phyloP scores from a whole-genome alignment of 2,113 vertebrate species.

The Lasiurus cinereus region DNA sequence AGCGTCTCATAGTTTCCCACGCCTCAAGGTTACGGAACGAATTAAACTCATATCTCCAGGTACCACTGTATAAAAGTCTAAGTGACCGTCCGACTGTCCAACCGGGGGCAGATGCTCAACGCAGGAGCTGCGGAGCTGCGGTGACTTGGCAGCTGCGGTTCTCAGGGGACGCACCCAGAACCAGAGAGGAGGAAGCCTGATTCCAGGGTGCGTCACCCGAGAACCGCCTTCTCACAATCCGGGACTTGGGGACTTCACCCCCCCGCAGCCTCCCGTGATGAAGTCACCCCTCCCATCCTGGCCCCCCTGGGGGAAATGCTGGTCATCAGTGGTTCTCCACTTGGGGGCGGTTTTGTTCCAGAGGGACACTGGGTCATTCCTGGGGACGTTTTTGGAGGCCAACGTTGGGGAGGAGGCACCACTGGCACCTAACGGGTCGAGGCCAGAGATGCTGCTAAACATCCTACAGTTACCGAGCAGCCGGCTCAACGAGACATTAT shows the following conservation, averaged over 20 bases:
- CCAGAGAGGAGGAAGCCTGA: too few species aligned
- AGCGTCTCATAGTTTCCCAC: too few species aligned
- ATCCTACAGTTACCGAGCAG: neutral
- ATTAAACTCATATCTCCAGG: too few species aligned
- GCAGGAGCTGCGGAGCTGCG: too few species aligned
- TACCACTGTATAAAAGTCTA: too few species aligned
- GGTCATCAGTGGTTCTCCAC: neutral
- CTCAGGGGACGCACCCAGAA: too few species aligned
- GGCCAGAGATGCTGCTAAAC: neutral
- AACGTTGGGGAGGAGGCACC: neutral
- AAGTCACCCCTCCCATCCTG: neutral
- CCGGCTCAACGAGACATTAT: neutral
- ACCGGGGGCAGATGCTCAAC: too few species aligned
- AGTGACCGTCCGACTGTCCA: too few species aligned
- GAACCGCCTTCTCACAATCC: too few species aligned
- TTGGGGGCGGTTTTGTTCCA: neutral
- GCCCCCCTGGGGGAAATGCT: neutral
- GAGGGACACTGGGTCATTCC: neutral
- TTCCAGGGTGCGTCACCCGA: too few species aligned
- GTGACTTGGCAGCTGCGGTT: too few species aligned
- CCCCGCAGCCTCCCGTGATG: neutral
- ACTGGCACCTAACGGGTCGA: neutral
- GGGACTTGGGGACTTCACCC: neutral
- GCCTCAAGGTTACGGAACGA: too few species aligned
- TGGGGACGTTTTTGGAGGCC: neutral